phyloP scores from a whole-genome alignment of 1,140 invertebrate species.

The Holotrichia oblita region DNA sequence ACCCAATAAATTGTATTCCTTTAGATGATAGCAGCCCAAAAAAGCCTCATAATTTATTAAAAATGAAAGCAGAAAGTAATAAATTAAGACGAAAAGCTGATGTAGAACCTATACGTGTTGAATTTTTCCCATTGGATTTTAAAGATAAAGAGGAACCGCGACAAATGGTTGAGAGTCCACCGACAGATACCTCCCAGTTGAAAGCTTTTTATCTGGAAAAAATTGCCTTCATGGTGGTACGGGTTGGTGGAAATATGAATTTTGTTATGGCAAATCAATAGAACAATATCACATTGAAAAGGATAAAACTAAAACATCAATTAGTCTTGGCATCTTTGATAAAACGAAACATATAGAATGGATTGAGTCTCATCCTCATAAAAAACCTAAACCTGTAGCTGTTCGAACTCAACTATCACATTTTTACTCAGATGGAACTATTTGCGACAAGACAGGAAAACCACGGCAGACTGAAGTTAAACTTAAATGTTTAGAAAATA shows the following conservation, averaged over 20 bases:
- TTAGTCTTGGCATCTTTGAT: constrained; percentile 86
- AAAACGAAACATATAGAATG: constrained; percentile 83
- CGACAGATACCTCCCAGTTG: constrained; percentile 71
- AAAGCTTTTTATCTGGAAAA: constrained; percentile 80
- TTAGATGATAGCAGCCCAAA: constrained; percentile 73
- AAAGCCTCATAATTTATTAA: constrained; percentile 78
- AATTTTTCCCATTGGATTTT: constrained; percentile 69
- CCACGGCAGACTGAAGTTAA: constrained; percentile 83
- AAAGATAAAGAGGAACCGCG: constrained; percentile 59
- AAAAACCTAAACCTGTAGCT: constrained; percentile 73
- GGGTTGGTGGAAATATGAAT: constrained; percentile 98
- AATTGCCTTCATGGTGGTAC: constrained; percentile 68
- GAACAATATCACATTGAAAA: constrained; percentile 89
- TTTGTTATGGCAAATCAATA: constrained; percentile 91
- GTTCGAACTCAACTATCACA: constrained; percentile 80
- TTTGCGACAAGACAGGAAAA: constrained; percentile 86
- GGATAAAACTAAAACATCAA: constrained; percentile 71
- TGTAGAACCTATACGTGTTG: constrained; percentile 72
- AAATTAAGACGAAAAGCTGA: constrained; percentile 75
- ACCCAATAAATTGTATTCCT: constrained; percentile 83
- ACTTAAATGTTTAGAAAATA: constrained; percentile 72
- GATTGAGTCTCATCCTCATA: constrained; percentile 82
- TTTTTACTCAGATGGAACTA: constrained; percentile 85
- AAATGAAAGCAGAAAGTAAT: constrained; percentile 76
- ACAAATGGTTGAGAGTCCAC: constrained; percentile 56